Base-by-base conservation (phyloP, 2,797 vertebrate genomes). In the Tapera naevia region DNA sequence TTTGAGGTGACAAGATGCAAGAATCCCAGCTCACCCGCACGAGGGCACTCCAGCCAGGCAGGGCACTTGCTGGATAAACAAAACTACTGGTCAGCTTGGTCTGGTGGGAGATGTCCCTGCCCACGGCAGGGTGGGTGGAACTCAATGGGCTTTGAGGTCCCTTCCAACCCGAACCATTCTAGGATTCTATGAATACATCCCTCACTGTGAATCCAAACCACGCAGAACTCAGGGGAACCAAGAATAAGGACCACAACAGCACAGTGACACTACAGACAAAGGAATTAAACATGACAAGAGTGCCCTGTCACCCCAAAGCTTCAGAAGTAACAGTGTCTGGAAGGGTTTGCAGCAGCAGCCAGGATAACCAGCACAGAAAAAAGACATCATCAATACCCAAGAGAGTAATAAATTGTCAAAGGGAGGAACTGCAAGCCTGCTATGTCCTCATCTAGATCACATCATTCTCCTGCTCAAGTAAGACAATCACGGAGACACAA, bases 1-100 rank as follows among this genome's bases (percentile, higher is more conserved):
- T 27, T 7, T 56, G 48, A 74, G 37, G 48, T 0, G 5, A 41
- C 5, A 74, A 51, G 13, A 54, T 1, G 2, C 0, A 4, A 89
- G 8, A 89, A 75, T 25, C 35, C 21, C 11, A 78, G 37, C 54
- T 72, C 66, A 48, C 9, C 10, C 19, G 64, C 17, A 16, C 0
- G 8, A 48, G 4, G 71, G 25, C 33, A 48, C 13, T 32, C 37
- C 37, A 56, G 62, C 11, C 6, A 10, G 65, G 41, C 30, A 57
- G 41, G 19, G 18, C 13, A 11, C 19, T 13, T 33, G 25, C 37
- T 35, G 35, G 16, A 37, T 13, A 65, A 80, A 86, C 11, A 23
- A 3, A 74, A 64, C 35, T 67, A 24, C 8, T 5, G 10, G 13
- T n/a, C 32, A 57, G n/a, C n/a, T n/a, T n/a, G n/a, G n/a, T n/a